Evolutionary conservation across 2,797 vertebrate species (phyloP), one percentile per base, ranked within the genome.

Genomic region (Chelon auratus): DNA sequence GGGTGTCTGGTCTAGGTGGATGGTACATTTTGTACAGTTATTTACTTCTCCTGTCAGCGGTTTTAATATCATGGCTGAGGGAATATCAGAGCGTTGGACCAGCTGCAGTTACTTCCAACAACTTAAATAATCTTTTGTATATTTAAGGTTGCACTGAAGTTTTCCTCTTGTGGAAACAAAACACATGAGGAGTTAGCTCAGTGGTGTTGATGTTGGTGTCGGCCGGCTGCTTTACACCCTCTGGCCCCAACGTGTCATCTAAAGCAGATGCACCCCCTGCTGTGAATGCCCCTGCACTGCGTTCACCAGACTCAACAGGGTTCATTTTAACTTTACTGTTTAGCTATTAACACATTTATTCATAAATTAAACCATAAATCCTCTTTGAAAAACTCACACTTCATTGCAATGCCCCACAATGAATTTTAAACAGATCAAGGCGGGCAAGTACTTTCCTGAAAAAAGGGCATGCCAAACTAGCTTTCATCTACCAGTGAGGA

Each of bases 241-340:
- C 53, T 68, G 47, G 37, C 26, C 17, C 15, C n/a, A 33, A 52
- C 56, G 8, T 11, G 42, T 64, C 39, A n/a, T 61, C 51, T 33
- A 26, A 68, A 68, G 68, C 62, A 72, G 75, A 68, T 84, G 82
- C 87, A 65, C 87, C 89, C 87, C 83, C 91, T 88, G 80, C 78
- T 83, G 91, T 24, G 26, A 54, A 53, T 0, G 39, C 14, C 2
- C 13, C 30, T 36, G 56, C 7, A 90, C 84, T 88, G 79, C 84
- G 81, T 14, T 18, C 53, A 48, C 7, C 1, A 18, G n/a, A n/a
- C 45, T 1, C 4, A 47, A 3, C 43, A 7, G 9, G 7, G 30
- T 33, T 5, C 5, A 33, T 33, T 5, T 33, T 33, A 33, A 6
- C 30, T 6, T 33, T 33, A 3, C 30, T 33, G 30, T 1, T 33